phyloP scores from a whole-genome alignment of 1,140 invertebrate genomes.

The Centruroides sculpturatus region DNA sequence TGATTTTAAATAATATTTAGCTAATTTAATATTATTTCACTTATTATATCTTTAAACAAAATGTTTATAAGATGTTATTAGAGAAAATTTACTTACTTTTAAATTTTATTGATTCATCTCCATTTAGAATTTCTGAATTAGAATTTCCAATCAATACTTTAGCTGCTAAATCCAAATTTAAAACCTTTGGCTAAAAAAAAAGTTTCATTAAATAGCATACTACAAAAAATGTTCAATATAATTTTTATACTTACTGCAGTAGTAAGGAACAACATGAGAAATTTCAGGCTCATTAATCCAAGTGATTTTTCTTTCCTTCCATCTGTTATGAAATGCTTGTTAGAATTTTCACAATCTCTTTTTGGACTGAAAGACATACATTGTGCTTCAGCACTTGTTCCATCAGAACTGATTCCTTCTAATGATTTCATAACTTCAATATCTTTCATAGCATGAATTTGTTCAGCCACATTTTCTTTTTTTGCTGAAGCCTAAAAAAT shows the following conservation, averaged over 20 bases:
- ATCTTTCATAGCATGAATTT: too few species aligned
- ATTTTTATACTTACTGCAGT: slow-evolving; percentile 2
- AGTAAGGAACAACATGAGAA: slow-evolving; percentile 54
- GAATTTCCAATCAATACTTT: slow-evolving; percentile 43
- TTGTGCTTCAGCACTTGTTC: too few species aligned
- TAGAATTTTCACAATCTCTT: too few species aligned
- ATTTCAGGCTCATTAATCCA: slow-evolving; percentile 52
- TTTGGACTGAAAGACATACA: too few species aligned
- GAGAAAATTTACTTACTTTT: slow-evolving; percentile 28
- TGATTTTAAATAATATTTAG: too few species aligned
- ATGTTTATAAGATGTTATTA: too few species aligned
- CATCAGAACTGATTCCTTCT: too few species aligned
- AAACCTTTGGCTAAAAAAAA: slow-evolving; percentile 42
- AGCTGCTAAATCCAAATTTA: slow-evolving; percentile 51
- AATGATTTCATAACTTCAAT: too few species aligned
- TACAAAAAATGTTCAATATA: too few species aligned
- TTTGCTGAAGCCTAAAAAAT: background rate
- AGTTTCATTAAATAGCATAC: background rate
- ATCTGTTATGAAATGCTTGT: slow-evolving; percentile 1
- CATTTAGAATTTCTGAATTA: slow-evolving; percentile 26
- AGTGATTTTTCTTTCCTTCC: slow-evolving; percentile 41
- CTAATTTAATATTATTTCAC: too few species aligned
- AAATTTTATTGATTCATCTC: slow-evolving; percentile 27
- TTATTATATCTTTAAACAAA: too few species aligned
- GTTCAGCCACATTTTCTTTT: too few species aligned